Conservation (phyloP, 2,888 invertebrate genomes). For the Plagiodera versicolora region DNA sequence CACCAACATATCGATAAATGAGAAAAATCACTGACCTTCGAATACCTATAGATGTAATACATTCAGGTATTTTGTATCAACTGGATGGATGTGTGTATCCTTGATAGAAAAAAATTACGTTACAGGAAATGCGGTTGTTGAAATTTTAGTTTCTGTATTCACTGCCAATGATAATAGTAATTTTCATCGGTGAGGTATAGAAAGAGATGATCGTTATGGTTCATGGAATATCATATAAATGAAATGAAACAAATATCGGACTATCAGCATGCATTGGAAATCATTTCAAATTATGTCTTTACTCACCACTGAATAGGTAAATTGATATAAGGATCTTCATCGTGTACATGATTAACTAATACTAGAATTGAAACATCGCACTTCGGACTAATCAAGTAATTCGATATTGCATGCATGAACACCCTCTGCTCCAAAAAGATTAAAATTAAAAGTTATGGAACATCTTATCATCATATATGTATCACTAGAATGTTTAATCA, state of each 20-base stretch:
- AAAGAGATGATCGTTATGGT: neutral
- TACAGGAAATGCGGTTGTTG: neutral
- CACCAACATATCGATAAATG: neutral
- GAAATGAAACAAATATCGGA: neutral
- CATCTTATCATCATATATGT: neutral
- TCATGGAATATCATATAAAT: neutral
- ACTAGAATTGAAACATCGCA: neutral
- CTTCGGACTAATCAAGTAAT: conserved; percentile 10
- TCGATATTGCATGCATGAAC: conserved; percentile 12
- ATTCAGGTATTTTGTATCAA: no score
- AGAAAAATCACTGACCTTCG: neutral
- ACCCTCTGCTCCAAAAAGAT: conserved; percentile 23
- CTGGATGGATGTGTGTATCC: neutral
- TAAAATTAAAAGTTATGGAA: neutral
- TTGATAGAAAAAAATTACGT: neutral
- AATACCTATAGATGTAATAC: neutral
- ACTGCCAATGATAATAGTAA: neutral
- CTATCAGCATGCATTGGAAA: no score
- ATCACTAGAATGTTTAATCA: neutral
- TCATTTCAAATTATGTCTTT: neutral
- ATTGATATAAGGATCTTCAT: conserved; percentile 7
- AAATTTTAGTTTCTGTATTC: neutral
- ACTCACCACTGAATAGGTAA: conserved; percentile 19
- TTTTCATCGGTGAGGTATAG: neutral
- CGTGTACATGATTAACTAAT: conserved; percentile 17